These are phyloP conservation scores for Vulpes vulpes DNA, from an alignment of 2,113 vertebrate species.

Conservation along the genomic window DNA sequence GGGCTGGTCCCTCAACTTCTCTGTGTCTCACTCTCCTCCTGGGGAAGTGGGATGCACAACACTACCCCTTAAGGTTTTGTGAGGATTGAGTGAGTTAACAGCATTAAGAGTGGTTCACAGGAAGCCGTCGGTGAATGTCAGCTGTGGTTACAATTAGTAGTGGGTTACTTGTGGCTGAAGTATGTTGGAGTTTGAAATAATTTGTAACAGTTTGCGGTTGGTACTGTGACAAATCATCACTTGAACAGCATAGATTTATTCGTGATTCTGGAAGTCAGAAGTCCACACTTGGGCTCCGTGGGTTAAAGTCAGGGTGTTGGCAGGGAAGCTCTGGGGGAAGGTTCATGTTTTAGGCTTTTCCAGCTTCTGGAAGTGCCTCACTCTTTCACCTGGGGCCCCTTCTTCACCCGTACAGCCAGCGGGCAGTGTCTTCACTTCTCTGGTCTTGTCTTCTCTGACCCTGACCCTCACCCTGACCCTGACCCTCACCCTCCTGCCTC, in stretches of 20 bases:
- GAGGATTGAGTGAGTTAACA: accelerated
- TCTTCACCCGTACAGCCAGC: not conserved
- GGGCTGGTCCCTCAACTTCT: not conserved
- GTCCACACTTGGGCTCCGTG: accelerated
- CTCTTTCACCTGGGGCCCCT: not conserved
- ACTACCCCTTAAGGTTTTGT: not conserved
- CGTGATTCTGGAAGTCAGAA: too few species aligned
- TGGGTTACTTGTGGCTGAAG: accelerated
- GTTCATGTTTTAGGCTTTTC: not conserved
- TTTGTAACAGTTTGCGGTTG: accelerated
- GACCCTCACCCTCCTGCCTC: not conserved
- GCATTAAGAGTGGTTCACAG: accelerated
- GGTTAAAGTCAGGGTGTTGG: accelerated
- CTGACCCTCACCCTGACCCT: not conserved
- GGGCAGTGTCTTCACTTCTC: too few species aligned
- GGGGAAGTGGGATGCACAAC: not conserved
- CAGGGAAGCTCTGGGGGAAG: too few species aligned
- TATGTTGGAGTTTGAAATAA: accelerated
- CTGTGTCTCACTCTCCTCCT: too few species aligned
- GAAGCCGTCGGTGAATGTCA: accelerated
- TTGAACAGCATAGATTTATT: accelerated
- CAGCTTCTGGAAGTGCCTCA: not conserved
- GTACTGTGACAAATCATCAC: not conserved
- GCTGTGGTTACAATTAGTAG: accelerated
- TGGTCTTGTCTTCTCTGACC: not conserved